A percentile compares a stretch with the other conserved stretches of the same genome.
phyloP scores from a whole-genome alignment of 2,113 vertebrate species.

The Carettochelys insculpta region DNA sequence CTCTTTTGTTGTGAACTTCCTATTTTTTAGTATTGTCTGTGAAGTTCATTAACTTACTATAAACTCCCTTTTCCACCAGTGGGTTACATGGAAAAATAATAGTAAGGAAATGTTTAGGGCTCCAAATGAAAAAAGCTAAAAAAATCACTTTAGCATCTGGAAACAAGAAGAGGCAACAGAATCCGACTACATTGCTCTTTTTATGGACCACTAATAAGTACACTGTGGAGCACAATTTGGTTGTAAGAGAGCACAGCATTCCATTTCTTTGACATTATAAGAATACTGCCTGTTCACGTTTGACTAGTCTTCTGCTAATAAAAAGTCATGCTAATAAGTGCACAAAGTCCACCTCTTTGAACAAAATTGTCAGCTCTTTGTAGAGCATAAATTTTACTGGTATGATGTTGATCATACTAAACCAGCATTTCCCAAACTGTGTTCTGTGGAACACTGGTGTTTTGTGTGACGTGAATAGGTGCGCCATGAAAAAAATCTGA shows the following conservation, averaged over 20 bases:
- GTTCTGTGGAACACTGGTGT: no score
- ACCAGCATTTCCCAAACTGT: no score
- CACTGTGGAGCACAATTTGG: neutral
- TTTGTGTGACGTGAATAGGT: no score
- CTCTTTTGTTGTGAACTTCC: neutral
- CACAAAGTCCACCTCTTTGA: neutral
- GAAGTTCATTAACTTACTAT: neutral
- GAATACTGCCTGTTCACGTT: neutral
- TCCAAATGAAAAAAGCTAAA: neutral
- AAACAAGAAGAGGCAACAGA: neutral
- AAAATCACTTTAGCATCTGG: neutral
- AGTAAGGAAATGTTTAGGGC: neutral
- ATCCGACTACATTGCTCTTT: neutral
- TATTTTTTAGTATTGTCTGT: neutral
- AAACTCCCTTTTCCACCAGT: neutral
- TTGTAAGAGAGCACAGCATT: conserved; percentile 1
- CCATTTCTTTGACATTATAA: conserved; percentile 16
- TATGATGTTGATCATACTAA: neutral
- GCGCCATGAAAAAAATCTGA: no score
- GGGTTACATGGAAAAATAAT: neutral
- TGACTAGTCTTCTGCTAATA: neutral
- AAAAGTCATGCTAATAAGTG: neutral
- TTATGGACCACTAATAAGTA: neutral
- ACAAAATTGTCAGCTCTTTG: neutral
- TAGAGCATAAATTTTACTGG: neutral